These are phyloP conservation scores for Fukomys damarensis DNA, from an alignment of 2,113 vertebrate genomes.

Conservation along the genomic window DNA sequence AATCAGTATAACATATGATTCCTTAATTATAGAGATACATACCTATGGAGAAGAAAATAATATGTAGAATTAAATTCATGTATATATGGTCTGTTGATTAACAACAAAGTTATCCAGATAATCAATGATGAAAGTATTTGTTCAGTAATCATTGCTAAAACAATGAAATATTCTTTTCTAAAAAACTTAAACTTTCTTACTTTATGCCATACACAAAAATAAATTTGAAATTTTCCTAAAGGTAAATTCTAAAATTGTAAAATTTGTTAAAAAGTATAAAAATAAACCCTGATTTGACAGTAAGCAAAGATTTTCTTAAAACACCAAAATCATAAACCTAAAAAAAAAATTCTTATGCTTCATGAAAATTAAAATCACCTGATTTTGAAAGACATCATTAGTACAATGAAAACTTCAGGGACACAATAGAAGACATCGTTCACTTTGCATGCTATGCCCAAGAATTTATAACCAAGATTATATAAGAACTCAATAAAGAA, in stretches of 20 bases:
- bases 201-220: background rate
- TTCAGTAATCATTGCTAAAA: background rate
- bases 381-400: background rate
- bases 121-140: background rate
- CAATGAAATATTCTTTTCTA: background rate
- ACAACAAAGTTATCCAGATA: background rate
- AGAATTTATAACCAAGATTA: background rate
- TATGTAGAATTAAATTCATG: background rate
- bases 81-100: background rate
- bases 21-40: background rate
- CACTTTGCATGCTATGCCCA: background rate
- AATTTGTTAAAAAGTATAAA: background rate
- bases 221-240: background rate
- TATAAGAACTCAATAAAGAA: background rate
- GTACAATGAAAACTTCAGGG: background rate
- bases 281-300: background rate
- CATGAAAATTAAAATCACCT: background rate
- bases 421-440: background rate
- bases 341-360: background rate
- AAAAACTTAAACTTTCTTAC: background rate
- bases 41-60: background rate
- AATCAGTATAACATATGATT: background rate
- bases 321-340: background rate
- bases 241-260: background rate
- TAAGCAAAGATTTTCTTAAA: background rate